Evolutionary conservation across 2,113 vertebrate genomes (phyloP).

Genomic region (Alethe diademata): DNA sequence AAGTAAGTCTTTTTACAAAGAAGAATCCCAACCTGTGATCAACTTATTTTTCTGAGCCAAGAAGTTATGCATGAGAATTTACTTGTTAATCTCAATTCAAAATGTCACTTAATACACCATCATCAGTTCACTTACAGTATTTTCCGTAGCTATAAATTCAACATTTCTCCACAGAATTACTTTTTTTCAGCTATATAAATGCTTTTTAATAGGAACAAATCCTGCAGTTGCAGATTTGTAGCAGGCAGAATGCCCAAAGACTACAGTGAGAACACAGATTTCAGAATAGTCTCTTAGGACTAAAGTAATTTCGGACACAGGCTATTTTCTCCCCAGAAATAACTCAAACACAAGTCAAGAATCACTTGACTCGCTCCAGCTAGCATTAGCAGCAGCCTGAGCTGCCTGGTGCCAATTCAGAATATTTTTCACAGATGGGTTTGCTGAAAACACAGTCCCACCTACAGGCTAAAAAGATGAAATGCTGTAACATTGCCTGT

Average conservation of each 20-base stretch:
- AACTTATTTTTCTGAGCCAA: background rate
- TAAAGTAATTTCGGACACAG: background rate
- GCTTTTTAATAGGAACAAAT: constrained; percentile 37
- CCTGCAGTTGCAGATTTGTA: background rate
- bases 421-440: constrained; percentile 22
- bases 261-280: background rate
- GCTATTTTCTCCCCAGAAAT: background rate
- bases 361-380: background rate
- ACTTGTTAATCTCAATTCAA: constrained; percentile 23
- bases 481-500: background rate
- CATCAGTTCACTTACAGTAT: background rate
- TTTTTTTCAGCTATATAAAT: constrained; percentile 14
- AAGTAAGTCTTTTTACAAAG: background rate
- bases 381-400: background rate
- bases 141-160: constrained; percentile 20
- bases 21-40: background rate
- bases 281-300: background rate
- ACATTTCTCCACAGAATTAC: background rate
- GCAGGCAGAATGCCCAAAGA: background rate
- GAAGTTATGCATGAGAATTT: background rate
- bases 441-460: constrained; percentile 76
- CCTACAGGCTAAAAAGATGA: constrained; percentile 74
- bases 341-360: background rate
- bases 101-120: constrained; percentile 12
- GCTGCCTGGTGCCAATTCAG: background rate